These are phyloP conservation scores for Cephus pulcher DNA, from an alignment of 2,888 invertebrate genomes.

Conservation along the genomic window DNA sequence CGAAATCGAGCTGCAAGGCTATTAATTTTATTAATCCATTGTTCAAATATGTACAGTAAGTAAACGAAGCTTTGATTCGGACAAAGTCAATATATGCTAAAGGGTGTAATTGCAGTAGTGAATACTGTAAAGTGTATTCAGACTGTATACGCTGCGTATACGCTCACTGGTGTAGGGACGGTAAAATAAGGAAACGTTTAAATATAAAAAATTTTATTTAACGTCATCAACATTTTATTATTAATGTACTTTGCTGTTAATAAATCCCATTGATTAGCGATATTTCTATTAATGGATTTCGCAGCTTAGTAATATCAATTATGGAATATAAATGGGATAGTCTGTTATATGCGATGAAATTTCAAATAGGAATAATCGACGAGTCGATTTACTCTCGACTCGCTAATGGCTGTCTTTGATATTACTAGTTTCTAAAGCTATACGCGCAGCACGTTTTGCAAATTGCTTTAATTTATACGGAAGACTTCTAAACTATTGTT, in stretches of 20 bases:
- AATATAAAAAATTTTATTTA: background rate
- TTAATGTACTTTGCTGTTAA: background rate
- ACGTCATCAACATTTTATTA: background rate
- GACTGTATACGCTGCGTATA: background rate
- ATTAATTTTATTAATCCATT: constrained; percentile 24
- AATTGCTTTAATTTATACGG: constrained; percentile 57
- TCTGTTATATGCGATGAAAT: background rate
- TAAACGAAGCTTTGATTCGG: constrained; percentile 25
- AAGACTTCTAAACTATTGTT: constrained; percentile 47
- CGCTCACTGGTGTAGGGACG: too few relatives aligned
- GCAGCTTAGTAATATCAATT: background rate
- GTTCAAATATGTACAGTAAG: constrained; percentile 22
- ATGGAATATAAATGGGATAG: background rate
- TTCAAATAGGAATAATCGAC: background rate
- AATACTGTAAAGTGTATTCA: background rate
- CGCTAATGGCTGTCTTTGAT: background rate
- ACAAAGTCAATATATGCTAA: constrained; percentile 16
- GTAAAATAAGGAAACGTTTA: background rate
- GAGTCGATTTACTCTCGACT: background rate
- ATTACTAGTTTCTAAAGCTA: background rate
- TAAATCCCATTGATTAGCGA: background rate
- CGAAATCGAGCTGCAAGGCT: background rate
- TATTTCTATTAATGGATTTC: background rate
- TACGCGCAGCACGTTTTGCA: constrained; percentile 37
- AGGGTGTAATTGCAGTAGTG: background rate